phyloP scores from a whole-genome alignment of 2,888 invertebrate genomes.

The Patella pellucida region DNA sequence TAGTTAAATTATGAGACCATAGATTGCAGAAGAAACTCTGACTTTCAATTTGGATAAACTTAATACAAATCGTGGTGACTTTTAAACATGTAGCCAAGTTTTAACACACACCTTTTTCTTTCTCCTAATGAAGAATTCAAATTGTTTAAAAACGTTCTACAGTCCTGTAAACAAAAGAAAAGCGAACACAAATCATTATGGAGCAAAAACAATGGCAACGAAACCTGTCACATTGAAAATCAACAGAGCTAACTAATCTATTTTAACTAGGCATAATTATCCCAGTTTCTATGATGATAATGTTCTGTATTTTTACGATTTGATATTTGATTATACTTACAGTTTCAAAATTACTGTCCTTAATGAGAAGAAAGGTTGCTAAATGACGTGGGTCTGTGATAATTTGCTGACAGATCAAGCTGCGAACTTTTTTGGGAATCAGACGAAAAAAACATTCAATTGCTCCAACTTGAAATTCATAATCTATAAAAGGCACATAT shows the following conservation, averaged over 20 bases:
- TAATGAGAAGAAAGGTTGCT: slow-evolving; percentile 43
- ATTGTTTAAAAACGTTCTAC: slow-evolving; percentile 50
- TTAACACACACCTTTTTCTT: slow-evolving; percentile 8
- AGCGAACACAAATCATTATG: background rate
- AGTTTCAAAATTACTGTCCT: slow-evolving; percentile 58
- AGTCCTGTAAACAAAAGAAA: slow-evolving; percentile 44
- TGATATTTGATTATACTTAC: slow-evolving; percentile 38
- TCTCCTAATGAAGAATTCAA: slow-evolving; percentile 34
- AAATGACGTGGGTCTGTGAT: slow-evolving; percentile 30
- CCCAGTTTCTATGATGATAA: no score
- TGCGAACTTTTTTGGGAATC: slow-evolving; percentile 48
- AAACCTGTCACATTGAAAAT: no score
- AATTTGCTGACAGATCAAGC: slow-evolving; percentile 35
- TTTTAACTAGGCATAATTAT: no score
- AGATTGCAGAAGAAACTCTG: no score
- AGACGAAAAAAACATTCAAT: slow-evolving; percentile 57
- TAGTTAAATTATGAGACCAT: no score
- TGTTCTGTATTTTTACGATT: background rate
- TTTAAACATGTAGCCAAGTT: background rate
- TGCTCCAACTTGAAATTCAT: slow-evolving; percentile 61
- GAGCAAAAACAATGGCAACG: no score
- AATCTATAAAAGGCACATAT: slow-evolving; percentile 44
- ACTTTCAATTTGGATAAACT: no score
- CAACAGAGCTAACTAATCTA: no score
- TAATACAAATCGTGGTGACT: no score